phyloP scores from a whole-genome alignment of 2,888 invertebrate species.

The Euphydryas editha region DNA sequence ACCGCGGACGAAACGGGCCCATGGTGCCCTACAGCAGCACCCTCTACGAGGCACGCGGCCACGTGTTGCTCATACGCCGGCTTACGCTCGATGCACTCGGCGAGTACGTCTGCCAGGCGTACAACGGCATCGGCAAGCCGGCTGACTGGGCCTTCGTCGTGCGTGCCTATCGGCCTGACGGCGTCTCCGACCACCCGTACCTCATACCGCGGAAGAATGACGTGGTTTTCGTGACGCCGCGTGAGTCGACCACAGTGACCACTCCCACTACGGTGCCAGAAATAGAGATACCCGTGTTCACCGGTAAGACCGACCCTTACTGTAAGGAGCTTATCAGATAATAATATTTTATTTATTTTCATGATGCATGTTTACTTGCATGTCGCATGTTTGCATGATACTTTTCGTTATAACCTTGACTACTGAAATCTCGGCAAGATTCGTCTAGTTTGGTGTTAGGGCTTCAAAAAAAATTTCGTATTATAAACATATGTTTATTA shows the following conservation, averaged over 20 bases:
- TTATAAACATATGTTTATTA: too few relatives aligned
- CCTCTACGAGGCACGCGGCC: slow-evolving; percentile 89
- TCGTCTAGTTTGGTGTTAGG: too few relatives aligned
- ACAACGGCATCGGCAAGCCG: slow-evolving; percentile 90
- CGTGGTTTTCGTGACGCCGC: slow-evolving; percentile 43
- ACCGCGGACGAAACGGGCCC: slow-evolving; percentile 87
- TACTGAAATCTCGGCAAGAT: background rate
- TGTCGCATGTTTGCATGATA: slow-evolving; percentile 13
- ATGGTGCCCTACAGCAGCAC: slow-evolving; percentile 89
- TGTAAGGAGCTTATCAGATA: slow-evolving; percentile 6
- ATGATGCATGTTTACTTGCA: slow-evolving; percentile 23
- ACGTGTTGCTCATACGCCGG: slow-evolving; percentile 88
- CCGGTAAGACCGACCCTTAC: slow-evolving; percentile 61
- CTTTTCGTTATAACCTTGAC: background rate
- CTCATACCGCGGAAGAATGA: slow-evolving; percentile 49
- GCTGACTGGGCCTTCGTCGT: slow-evolving; percentile 90
- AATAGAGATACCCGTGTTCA: slow-evolving; percentile 55
- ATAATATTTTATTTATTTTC: background rate
- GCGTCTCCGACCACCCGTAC: slow-evolving; percentile 51
- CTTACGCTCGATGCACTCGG: slow-evolving; percentile 90
- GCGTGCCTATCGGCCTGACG: slow-evolving; percentile 88
- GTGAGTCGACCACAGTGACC: slow-evolving; percentile 40
- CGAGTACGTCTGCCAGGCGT: slow-evolving; percentile 94
- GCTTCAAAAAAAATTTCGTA: too few relatives aligned
- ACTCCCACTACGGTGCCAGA: slow-evolving; percentile 47